phyloP scores from a whole-genome alignment of 2,797 vertebrate genomes.

The Lacerta viridis region DNA sequence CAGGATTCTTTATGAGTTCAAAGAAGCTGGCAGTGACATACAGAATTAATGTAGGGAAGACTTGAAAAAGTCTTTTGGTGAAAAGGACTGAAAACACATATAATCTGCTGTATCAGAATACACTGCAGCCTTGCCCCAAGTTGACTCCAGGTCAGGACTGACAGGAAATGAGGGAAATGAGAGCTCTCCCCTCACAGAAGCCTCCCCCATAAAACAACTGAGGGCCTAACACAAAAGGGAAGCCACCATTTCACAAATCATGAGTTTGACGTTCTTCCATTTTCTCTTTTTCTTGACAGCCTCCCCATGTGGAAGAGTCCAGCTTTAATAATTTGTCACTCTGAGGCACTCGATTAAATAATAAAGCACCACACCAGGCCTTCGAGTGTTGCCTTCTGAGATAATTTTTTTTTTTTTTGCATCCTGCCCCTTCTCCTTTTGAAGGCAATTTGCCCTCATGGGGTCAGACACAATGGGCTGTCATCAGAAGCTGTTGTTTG shows the following conservation, averaged over 20 bases:
- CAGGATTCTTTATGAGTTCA: background rate
- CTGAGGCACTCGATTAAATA: conserved; percentile 21
- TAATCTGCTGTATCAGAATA: background rate
- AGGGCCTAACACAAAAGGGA: background rate
- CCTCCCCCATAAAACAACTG: background rate
- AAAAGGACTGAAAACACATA: background rate
- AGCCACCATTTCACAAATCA: background rate
- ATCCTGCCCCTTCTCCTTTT: background rate
- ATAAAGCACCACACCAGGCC: background rate
- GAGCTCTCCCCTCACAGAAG: background rate
- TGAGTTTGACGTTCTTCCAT: background rate
- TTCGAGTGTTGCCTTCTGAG: rapidly evolving
- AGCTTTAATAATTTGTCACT: background rate
- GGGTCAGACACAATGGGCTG: background rate
- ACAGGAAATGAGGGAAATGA: background rate
- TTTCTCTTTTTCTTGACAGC: background rate
- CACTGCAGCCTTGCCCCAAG: background rate
- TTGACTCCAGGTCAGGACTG: background rate
- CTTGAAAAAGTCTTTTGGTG: background rate
- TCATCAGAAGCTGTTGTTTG: background rate
- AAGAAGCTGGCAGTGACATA: background rate
- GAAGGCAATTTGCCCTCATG: background rate
- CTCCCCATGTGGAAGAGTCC: rapidly evolving
- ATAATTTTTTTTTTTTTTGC: background rate
- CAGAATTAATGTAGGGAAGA: background rate